A percentile compares a stretch with the other conserved stretches of the same genome.
Evolutionary conservation across 2,888 invertebrate genomes (phyloP).

Genomic region (Orthosia gracilis): DNA sequence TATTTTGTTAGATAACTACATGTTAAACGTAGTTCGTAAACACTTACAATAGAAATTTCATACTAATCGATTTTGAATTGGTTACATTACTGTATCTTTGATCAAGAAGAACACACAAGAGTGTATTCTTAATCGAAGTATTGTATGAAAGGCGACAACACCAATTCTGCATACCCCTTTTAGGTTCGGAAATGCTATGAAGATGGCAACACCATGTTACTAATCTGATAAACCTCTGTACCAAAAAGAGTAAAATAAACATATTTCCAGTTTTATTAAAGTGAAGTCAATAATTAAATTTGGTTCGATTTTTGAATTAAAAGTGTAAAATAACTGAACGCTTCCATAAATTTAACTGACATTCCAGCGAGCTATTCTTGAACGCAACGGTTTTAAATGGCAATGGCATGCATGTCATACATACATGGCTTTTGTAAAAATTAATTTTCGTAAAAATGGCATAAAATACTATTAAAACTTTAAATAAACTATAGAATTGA

Average conservation of each 20-base stretch:
- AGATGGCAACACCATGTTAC: conserved; percentile 16
- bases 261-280: neutral
- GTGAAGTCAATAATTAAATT: neutral
- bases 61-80: too few relatives aligned
- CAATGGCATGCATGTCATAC: conserved; percentile 90
- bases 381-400: conserved; percentile 86
- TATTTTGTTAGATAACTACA: neutral
- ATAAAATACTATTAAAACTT: conserved; percentile 73
- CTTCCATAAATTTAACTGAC: conserved; percentile 70
- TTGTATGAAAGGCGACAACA: neutral
- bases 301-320: conserved; percentile 1
- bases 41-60: too few relatives aligned
- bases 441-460: conserved; percentile 80
- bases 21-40: neutral
- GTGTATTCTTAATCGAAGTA: too few relatives aligned
- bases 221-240: neutral
- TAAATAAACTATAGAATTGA: conserved; percentile 64
- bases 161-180: conserved; percentile 1
- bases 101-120: too few relatives aligned
- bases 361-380: conserved; percentile 70
- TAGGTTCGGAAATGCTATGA: neutral
- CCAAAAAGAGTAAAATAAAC: neutral
- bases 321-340: conserved; percentile 73
- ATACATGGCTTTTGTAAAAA: conserved; percentile 83
- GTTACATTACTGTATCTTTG: too few relatives aligned